Percentiles rank a stretch among this genome's conserved stretches.
These are phyloP conservation scores for Toxotes jaculatrix DNA, from an alignment of 2,113 vertebrate species.

Conservation along the genomic window DNA sequence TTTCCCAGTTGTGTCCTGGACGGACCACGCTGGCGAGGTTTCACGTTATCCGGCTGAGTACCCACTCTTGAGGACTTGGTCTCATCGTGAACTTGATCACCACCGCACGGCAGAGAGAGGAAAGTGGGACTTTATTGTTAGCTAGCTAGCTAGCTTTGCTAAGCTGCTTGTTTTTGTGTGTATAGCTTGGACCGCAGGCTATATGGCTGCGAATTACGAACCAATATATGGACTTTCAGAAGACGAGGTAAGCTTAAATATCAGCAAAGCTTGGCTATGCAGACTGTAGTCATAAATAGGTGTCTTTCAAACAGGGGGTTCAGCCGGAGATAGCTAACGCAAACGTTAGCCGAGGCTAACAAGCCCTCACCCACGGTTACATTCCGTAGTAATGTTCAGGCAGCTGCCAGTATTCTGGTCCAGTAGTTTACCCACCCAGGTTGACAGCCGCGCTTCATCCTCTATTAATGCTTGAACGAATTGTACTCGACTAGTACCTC, in stretches of 20 bases:
- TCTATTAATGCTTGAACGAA: neutral
- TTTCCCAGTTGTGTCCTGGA: conserved; percentile 33
- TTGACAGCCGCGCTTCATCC: neutral
- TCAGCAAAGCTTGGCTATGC: neutral
- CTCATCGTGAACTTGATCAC: conserved; percentile 57
- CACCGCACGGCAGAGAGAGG: conserved; percentile 53
- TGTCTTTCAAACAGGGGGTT: neutral
- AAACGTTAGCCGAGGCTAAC: conserved; percentile 66
- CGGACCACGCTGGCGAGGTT: conserved; percentile 42
- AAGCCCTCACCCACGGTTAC: conserved; percentile 52
- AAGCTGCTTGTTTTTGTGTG: conserved; percentile 73
- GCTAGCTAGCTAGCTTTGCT: conserved; percentile 80
- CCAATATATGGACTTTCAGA: conserved; percentile 88
- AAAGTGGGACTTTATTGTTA: conserved; percentile 86
- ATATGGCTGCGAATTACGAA: conserved; percentile 86
- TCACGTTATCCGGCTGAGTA: conserved; percentile 20
- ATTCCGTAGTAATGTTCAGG: conserved; percentile 58
- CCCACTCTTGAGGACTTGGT: conserved; percentile 42
- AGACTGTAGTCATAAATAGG: neutral
- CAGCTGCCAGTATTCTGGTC: conserved; percentile 52
- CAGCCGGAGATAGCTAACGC: conserved; percentile 26
- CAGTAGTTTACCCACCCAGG: neutral
- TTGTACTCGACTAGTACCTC: conserved; percentile 4
- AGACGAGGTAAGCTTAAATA: conserved; percentile 82
- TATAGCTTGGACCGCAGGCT: conserved; percentile 69